Evolutionary conservation across 2,797 vertebrate genomes (phyloP).

Genomic region (Craterocephalus amniculus): DNA sequence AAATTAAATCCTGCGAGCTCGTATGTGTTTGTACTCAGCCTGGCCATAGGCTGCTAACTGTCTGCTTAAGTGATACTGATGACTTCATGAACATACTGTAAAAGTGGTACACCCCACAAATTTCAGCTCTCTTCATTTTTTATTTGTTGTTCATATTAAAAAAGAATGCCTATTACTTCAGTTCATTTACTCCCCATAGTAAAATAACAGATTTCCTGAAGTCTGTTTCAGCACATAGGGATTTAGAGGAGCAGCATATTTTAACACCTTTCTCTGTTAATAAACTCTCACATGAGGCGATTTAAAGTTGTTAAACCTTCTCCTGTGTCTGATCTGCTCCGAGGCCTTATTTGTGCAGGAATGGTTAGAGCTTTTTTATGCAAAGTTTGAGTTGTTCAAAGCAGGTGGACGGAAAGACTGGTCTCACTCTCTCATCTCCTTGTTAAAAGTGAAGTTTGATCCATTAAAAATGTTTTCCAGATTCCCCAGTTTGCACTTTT

Average conservation of each 20-base stretch:
- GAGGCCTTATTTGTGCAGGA: neutral
- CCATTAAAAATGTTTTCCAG: neutral
- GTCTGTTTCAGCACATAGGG: neutral
- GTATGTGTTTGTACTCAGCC: conserved; percentile 10
- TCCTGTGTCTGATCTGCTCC: conserved; percentile 1
- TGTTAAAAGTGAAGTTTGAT: neutral
- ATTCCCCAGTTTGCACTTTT: neutral
- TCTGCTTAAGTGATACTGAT: conserved; percentile 28
- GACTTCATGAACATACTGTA: conserved; percentile 4
- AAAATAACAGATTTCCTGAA: neutral
- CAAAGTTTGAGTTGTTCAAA: neutral
- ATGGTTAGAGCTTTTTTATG: neutral
- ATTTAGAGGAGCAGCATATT: conserved; percentile 18
- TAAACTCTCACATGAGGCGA: neutral
- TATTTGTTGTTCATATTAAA: neutral
- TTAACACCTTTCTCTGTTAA: neutral
- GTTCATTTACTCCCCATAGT: neutral
- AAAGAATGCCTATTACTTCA: neutral
- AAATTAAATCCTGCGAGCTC: conserved; percentile 30
- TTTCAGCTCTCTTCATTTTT: conserved; percentile 14
- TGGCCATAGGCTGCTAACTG: conserved; percentile 21
- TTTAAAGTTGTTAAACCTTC: conserved; percentile 27
- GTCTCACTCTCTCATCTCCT: neutral
- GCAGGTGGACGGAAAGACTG: neutral
- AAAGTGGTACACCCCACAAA: neutral